A percentile compares a stretch with the other conserved stretches of the same genome.
Conservation (phyloP, 2,797 vertebrate species). For the Protosalanx chinensis region DNA sequence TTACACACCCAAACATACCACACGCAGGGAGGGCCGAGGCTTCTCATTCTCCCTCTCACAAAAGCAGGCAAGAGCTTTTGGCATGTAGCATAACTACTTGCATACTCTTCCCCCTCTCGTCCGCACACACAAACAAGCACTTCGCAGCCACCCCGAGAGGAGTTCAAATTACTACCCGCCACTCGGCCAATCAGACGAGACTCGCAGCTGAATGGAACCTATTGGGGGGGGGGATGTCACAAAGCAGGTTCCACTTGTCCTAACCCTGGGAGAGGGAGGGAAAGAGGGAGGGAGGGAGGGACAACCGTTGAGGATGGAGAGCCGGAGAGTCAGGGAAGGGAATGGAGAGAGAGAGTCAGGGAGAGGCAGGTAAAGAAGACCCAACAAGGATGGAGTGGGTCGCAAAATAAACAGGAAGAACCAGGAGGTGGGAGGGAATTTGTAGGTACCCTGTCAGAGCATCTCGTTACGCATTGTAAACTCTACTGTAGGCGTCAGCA, state of each 20-base stretch:
- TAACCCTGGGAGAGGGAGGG: neutral
- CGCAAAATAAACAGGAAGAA: neutral
- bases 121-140: neutral
- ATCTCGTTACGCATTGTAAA: neutral
- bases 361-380: too few relatives aligned
- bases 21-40: neutral
- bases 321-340: neutral
- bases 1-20: neutral
- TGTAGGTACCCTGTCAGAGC: neutral
- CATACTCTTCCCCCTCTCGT: neutral
- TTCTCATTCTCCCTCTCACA: neutral
- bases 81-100: constrained; percentile 1
- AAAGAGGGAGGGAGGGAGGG: neutral
- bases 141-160: neutral
- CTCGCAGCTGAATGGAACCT: constrained; percentile 9
- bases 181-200: neutral
- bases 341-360: too few relatives aligned
- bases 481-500: too few relatives aligned
- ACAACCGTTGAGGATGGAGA: neutral
- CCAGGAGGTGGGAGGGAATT: neutral
- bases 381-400: neutral
- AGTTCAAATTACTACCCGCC: constrained; percentile 14
- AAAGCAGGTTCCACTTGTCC: neutral
- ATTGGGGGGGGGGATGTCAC: constrained; percentile 3
- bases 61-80: neutral